Conservation (phyloP, 2,113 vertebrate species). For the Eonycteris spelaea region DNA sequence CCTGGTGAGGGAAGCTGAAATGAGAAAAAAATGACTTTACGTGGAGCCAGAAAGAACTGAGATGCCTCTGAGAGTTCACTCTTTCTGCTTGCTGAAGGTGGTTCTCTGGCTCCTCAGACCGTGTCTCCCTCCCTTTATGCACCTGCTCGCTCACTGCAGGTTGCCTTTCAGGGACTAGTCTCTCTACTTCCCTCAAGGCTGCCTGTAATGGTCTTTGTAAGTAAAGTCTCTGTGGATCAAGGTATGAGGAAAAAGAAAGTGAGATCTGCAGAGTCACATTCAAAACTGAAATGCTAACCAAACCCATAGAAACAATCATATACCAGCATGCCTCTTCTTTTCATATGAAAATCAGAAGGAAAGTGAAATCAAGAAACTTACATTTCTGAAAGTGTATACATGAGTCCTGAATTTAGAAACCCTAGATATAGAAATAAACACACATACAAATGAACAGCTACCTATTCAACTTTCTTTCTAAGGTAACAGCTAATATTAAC, state of each 20-base stretch:
- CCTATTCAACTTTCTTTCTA: not conserved
- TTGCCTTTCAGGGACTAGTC: not conserved
- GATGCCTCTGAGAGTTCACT: not conserved
- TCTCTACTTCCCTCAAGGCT: not conserved
- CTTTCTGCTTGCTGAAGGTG: not conserved
- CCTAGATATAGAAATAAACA: not conserved
- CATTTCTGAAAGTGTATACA: not conserved
- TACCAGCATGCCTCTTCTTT: not conserved
- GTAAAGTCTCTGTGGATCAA: not conserved
- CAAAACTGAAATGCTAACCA: not conserved
- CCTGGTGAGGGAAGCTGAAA: not conserved
- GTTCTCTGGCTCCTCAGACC: not conserved
- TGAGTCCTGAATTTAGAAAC: not conserved
- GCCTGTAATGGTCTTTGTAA: not conserved
- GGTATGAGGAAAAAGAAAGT: not conserved
- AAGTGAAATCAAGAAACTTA: not conserved
- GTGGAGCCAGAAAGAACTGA: not conserved
- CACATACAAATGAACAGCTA: not conserved
- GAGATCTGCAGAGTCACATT: not conserved
- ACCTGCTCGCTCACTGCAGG: not conserved
- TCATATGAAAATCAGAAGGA: not conserved
- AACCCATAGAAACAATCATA: not conserved
- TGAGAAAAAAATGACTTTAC: constrained; percentile 31
- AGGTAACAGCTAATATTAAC: not conserved
- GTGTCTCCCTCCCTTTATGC: not conserved